Percentiles rank a stretch among this genome's conserved stretches.
Evolutionary conservation across 2,113 vertebrate genomes (phyloP).

Genomic region (Drymodes brunneopygia): DNA sequence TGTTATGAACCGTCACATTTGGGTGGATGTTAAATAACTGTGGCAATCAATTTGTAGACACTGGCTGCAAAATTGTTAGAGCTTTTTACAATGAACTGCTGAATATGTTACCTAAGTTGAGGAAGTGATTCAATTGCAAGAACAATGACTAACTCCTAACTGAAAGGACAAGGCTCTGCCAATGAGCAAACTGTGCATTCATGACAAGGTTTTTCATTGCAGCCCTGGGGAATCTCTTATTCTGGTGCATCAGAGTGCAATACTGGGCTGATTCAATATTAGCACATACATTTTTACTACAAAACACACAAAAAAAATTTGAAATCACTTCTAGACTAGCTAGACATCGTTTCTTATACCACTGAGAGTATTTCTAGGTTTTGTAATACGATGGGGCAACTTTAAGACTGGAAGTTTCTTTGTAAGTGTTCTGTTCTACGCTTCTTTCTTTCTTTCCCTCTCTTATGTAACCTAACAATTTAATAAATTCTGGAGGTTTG

Average conservation of each 20-base stretch:
- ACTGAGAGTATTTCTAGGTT: neutral
- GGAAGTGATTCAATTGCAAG: neutral
- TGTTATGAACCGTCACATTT: neutral
- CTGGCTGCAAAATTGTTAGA: neutral
- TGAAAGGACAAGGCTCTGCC: neutral
- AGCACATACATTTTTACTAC: neutral
- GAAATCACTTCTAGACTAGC: neutral
- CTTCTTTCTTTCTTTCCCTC: neutral
- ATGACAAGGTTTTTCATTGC: neutral
- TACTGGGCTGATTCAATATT: neutral
- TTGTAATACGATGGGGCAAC: neutral
- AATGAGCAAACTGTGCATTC: neutral
- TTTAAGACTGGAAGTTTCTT: neutral
- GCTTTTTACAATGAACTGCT: neutral
- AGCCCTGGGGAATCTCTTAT: neutral
- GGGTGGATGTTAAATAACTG: neutral
- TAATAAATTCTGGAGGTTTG: neutral
- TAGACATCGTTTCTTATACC: neutral
- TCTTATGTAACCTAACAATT: neutral
- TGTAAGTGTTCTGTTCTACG: neutral
- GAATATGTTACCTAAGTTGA: neutral
- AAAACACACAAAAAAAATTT: neutral
- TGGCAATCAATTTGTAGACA: neutral
- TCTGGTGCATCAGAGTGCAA: neutral
- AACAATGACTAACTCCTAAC: neutral